A percentile compares a stretch with the other conserved stretches of the same genome.
Conservation (phyloP, 2,113 vertebrate genomes). For the Merops nubicus region DNA sequence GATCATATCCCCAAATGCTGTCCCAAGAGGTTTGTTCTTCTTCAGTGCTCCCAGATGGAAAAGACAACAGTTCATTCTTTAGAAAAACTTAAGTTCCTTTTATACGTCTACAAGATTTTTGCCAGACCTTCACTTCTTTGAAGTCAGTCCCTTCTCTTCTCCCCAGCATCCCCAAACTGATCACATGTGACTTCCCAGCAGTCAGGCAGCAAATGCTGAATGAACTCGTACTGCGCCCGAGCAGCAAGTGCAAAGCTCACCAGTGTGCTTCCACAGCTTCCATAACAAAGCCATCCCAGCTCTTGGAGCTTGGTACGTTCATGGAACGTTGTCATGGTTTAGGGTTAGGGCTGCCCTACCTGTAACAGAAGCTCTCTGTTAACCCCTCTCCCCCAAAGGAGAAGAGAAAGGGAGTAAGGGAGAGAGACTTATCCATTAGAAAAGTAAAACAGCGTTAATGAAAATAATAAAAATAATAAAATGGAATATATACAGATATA, state of each 20-base stretch:
- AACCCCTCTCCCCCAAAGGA: no score
- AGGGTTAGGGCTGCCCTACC: no score
- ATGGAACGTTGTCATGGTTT: no score
- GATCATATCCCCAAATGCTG: neutral
- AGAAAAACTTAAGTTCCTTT: neutral
- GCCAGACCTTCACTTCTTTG: neutral
- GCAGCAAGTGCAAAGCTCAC: neutral
- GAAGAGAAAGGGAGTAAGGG: no score
- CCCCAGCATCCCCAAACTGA: neutral
- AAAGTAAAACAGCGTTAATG: no score
- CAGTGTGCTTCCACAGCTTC: neutral
- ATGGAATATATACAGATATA: no score
- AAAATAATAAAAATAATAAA: no score
- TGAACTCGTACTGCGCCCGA: neutral
- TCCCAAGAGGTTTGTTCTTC: neutral
- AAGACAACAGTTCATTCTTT: neutral
- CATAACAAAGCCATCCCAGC: neutral
- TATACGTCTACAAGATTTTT: neutral
- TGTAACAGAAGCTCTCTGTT: no score
- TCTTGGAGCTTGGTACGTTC: neutral
- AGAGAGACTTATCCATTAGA: no score
- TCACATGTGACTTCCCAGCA: rapidly evolving
- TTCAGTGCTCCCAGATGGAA: neutral
- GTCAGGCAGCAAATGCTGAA: neutral
- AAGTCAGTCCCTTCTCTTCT: neutral